These are phyloP conservation scores for Phortica magna DNA, from an alignment of 2,888 invertebrate genomes.

Conservation along the genomic window DNA sequence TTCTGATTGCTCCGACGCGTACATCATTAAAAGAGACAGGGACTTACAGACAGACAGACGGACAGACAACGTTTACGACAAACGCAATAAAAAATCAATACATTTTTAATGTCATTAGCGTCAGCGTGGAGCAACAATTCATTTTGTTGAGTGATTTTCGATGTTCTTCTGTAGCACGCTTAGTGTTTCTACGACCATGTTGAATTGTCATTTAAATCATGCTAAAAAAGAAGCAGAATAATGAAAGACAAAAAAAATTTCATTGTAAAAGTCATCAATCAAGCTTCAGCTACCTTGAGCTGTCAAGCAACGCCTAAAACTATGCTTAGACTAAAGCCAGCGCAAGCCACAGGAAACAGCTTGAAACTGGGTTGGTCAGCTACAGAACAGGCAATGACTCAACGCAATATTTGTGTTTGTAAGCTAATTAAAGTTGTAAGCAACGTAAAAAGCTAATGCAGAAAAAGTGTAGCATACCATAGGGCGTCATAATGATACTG, in stretches of 20 bases:
- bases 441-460: background rate
- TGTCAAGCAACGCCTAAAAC: background rate
- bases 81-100: slow-evolving; percentile 28
- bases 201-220: slow-evolving; percentile 34
- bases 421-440: too few relatives aligned
- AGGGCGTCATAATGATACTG: background rate
- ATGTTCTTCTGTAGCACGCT: background rate
- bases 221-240: background rate
- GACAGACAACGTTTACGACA: background rate
- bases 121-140: slow-evolving; percentile 49
- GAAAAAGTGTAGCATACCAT: slow-evolving; percentile 3
- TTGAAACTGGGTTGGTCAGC: background rate
- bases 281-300: background rate
- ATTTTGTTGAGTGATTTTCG: slow-evolving; percentile 67
- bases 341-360: background rate
- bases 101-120: slow-evolving; percentile 23
- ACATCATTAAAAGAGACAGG: background rate
- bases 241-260: background rate
- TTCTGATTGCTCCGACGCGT: background rate
- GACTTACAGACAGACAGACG: too few relatives aligned
- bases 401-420: background rate
- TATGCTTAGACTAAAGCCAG: background rate
- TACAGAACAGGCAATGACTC: background rate
- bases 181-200: slow-evolving; percentile 53
- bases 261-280: slow-evolving; percentile 3